Conservation (phyloP, 2,888 invertebrate genomes). For the Drosophila pegasa region DNA sequence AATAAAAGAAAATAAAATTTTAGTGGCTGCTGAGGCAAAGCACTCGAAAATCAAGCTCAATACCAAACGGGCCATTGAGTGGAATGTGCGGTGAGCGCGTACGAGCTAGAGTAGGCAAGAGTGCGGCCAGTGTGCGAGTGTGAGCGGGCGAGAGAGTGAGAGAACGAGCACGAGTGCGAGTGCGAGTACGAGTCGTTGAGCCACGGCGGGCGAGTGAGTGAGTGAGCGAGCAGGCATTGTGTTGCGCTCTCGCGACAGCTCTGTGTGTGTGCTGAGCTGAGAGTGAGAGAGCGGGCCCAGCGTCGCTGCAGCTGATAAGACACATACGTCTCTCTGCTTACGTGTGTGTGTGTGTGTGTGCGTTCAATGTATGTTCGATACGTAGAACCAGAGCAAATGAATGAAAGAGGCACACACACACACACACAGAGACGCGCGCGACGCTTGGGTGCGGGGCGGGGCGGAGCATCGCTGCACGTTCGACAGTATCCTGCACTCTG, state of each 20-base stretch:
- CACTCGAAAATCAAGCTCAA: constrained; percentile 73
- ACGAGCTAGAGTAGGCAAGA: constrained; percentile 3
- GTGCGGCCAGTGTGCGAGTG: constrained; percentile 9
- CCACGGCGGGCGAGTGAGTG: constrained; percentile 33
- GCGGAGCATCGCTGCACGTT: constrained; percentile 55
- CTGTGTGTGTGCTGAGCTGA: constrained; percentile 14
- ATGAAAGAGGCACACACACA: constrained; percentile 58
- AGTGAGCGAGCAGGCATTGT: constrained; percentile 41
- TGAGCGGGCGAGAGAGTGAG: constrained; percentile 21
- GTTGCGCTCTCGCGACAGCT: constrained; percentile 38
- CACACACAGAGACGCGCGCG: background rate
- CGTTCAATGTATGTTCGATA: constrained; percentile 79
- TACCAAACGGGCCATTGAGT: constrained; percentile 73
- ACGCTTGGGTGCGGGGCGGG: constrained; percentile 28
- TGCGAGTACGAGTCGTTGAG: constrained; percentile 19
- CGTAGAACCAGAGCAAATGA: constrained; percentile 66
- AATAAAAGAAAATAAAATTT: constrained; percentile 49
- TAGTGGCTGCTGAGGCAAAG: constrained; percentile 40
- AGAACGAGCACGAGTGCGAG: constrained; percentile 17
- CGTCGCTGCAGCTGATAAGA: constrained; percentile 75
- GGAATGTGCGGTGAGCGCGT: constrained; percentile 34
- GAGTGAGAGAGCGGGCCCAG: constrained; percentile 63
- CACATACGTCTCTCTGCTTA: constrained; percentile 41
- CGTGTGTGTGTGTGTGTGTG: constrained; percentile 13
- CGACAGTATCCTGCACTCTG: constrained; percentile 57